phyloP scores from a whole-genome alignment of 2,113 vertebrate species.

The Eulemur rufifrons region DNA sequence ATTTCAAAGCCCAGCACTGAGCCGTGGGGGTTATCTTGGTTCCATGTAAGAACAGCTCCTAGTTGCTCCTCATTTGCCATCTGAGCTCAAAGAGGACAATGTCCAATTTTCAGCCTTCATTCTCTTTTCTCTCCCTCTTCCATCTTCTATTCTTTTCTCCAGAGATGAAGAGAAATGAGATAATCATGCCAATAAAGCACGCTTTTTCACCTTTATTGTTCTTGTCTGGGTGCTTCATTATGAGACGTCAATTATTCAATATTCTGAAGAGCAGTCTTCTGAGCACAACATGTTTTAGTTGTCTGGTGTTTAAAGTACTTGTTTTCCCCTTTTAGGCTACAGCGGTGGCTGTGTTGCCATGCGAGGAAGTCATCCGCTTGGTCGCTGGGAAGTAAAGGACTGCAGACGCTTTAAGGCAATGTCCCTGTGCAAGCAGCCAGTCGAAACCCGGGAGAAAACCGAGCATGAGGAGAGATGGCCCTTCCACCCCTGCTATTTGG shows the following conservation, averaged over 20 bases:
- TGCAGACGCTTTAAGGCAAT: slow-evolving; percentile 91
- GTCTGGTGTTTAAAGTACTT: background rate
- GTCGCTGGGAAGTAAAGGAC: slow-evolving; percentile 95
- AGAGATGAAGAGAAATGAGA: slow-evolving; percentile 39
- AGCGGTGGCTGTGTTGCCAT: slow-evolving; percentile 92
- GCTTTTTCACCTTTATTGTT: slow-evolving; percentile 49
- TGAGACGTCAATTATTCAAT: slow-evolving; percentile 33
- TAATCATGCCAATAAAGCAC: background rate
- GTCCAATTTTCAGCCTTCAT: slow-evolving; percentile 32
- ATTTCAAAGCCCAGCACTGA: background rate
- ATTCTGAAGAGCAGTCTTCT: background rate
- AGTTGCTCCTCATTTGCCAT: background rate
- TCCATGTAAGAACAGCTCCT: background rate
- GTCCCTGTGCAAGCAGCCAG: slow-evolving; percentile 91
- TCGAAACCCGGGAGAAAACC: slow-evolving; percentile 81
- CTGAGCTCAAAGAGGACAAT: slow-evolving; percentile 22
- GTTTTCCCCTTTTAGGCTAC: slow-evolving; percentile 82
- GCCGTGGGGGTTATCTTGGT: background rate
- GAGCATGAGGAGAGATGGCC: slow-evolving; percentile 83
- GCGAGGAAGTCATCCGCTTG: slow-evolving; percentile 85
- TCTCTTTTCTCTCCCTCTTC: slow-evolving; percentile 46
- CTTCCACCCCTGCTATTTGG: slow-evolving; percentile 86
- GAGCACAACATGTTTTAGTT: slow-evolving; percentile 14
- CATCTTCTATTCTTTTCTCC: slow-evolving; percentile 32
- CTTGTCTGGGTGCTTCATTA: slow-evolving; percentile 38